Evolutionary conservation across 2,113 vertebrate species (phyloP).

Genomic region (Neolamprologus fasciatus): DNA sequence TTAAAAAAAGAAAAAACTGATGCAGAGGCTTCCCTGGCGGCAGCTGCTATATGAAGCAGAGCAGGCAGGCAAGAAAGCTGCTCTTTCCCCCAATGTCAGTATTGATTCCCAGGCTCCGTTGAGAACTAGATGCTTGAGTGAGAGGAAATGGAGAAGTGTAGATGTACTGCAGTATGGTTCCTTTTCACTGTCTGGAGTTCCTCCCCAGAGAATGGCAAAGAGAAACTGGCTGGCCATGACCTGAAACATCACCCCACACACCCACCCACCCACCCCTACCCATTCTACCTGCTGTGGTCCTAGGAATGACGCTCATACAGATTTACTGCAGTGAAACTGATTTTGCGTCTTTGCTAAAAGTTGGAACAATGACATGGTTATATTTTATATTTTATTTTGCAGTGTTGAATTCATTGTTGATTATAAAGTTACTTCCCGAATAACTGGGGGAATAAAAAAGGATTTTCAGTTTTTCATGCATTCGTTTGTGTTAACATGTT

Average conservation of each 20-base stretch:
- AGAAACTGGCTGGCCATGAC: constrained; percentile 36
- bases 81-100: constrained; percentile 41
- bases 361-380: not conserved
- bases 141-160: constrained; percentile 64
- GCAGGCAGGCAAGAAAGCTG: constrained; percentile 30
- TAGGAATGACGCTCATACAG: not conserved
- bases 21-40: constrained; percentile 18
- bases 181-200: constrained; percentile 48
- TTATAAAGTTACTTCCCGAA: not conserved
- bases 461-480: not conserved
- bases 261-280: not conserved
- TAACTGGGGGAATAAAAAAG: fast-evolving
- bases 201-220: constrained; percentile 38
- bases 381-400: not conserved
- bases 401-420: not conserved
- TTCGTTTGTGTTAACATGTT: not conserved
- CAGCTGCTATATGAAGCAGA: not conserved
- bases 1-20: constrained; percentile 52
- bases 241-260: constrained; percentile 10
- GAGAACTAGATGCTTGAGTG: constrained; percentile 58
- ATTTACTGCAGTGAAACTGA: not conserved
- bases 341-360: not conserved
- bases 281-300: constrained; percentile 24
- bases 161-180: constrained; percentile 51
- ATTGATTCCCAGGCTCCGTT: constrained; percentile 55